Evolutionary conservation across 2,797 vertebrate species (phyloP).

Genomic region (Esox masquinongy): DNA sequence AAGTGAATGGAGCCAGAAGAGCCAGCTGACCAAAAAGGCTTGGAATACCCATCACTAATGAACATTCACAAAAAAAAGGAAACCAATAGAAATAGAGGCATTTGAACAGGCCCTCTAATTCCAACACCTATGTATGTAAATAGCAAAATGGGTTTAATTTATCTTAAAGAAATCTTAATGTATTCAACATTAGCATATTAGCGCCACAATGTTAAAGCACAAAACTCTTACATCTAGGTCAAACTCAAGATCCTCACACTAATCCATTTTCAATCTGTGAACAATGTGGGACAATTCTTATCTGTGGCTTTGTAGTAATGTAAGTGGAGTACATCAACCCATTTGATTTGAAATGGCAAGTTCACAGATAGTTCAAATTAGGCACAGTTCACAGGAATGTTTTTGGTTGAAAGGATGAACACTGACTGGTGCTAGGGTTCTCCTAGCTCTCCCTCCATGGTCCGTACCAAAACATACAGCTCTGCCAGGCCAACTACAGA

Average conservation of each 20-base stretch:
- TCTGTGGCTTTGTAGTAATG: not conserved
- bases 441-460: slow-evolving; percentile 91
- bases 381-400: not conserved
- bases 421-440: slow-evolving; percentile 70
- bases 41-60: no score
- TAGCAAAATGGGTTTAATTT: not conserved
- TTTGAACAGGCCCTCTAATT: not conserved
- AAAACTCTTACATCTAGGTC: not conserved
- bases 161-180: not conserved
- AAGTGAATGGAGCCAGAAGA: no score
- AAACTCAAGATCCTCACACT: not conserved
- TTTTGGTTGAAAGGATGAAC: not conserved
- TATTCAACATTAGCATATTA: not conserved
- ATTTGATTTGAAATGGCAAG: not conserved
- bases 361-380: not conserved
- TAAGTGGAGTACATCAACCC: not conserved
- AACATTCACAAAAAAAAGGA: not conserved
- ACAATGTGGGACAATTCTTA: not conserved
- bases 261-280: not conserved
- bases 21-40: no score
- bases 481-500: slow-evolving; percentile 95
- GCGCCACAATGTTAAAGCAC: not conserved
- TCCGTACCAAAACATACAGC: slow-evolving; percentile 92
- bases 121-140: not conserved
- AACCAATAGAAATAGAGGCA: not conserved